Conservation (phyloP, 2,797 vertebrate genomes). For the Mormyrus hasselquistii region DNA sequence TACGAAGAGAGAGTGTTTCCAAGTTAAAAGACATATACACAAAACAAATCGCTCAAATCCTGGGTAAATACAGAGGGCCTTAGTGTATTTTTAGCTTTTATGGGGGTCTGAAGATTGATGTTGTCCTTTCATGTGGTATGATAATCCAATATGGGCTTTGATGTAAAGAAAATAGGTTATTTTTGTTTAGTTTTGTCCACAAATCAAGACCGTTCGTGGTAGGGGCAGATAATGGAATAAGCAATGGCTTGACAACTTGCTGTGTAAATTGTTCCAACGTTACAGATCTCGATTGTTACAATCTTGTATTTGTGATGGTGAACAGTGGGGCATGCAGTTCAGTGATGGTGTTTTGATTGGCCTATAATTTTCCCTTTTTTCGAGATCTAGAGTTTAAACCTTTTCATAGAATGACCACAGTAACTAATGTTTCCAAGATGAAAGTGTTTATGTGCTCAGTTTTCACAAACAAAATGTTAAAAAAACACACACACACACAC, state of each 20-base stretch:
- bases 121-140: background rate
- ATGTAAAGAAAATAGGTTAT: background rate
- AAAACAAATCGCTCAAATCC: background rate
- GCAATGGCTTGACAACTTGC: background rate
- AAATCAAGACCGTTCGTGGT: background rate
- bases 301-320: background rate
- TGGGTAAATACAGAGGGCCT: background rate
- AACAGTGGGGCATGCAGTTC: background rate
- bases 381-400: background rate
- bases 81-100: constrained; percentile 6
- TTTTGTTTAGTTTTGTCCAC: background rate
- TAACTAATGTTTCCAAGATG: background rate
- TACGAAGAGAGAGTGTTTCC: background rate
- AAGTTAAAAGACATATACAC: background rate
- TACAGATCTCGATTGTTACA: constrained; percentile 8
- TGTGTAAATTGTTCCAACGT: background rate
- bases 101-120: background rate
- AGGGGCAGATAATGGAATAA: background rate
- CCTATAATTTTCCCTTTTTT: background rate
- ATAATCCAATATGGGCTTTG: background rate
- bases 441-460: background rate
- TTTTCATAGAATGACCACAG: background rate
- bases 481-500: background rate
- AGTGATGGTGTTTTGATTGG: background rate
- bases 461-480: background rate